Evolutionary conservation across 2,888 invertebrate species (phyloP).

Genomic region (Drosophila tanythrix): DNA sequence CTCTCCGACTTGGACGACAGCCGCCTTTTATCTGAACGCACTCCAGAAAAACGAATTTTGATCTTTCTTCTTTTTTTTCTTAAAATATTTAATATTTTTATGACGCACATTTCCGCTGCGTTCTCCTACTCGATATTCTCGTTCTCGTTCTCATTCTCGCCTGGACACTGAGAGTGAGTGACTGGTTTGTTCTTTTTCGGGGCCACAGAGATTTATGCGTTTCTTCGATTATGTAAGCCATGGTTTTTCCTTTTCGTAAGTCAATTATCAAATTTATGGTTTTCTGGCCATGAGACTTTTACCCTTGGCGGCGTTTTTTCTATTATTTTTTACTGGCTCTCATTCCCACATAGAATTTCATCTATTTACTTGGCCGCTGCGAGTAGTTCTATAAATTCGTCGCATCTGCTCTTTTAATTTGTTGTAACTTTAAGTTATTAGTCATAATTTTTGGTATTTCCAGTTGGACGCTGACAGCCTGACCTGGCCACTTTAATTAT

Average conservation of each 20-base stretch:
- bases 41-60: slow-evolving; percentile 50
- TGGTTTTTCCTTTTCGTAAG: slow-evolving; percentile 64
- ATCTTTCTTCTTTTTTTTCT: slow-evolving; percentile 35
- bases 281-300: slow-evolving; percentile 57
- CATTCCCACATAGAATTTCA: slow-evolving; percentile 54
- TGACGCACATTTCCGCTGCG: slow-evolving; percentile 76
- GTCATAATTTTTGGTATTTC: slow-evolving; percentile 77
- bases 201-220: slow-evolving; percentile 69
- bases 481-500: slow-evolving; percentile 51
- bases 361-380: slow-evolving; percentile 10
- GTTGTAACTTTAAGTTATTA: slow-evolving; percentile 80
- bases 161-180: slow-evolving; percentile 52
- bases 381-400: slow-evolving; percentile 30
- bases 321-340: slow-evolving; percentile 36
- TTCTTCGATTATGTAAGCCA: slow-evolving; percentile 77
- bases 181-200: slow-evolving; percentile 52
- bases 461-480: slow-evolving; percentile 60
- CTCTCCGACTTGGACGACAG: slow-evolving; percentile 18
- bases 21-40: slow-evolving; percentile 47
- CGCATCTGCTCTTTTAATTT: slow-evolving; percentile 72
- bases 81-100: slow-evolving; percentile 76
- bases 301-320: slow-evolving; percentile 43
- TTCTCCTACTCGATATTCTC: slow-evolving; percentile 8
- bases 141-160: slow-evolving; percentile 15
- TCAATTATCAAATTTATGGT: slow-evolving; percentile 82